phyloP scores from a whole-genome alignment of 2,797 vertebrate genomes.

The Lepus oiostolus region DNA sequence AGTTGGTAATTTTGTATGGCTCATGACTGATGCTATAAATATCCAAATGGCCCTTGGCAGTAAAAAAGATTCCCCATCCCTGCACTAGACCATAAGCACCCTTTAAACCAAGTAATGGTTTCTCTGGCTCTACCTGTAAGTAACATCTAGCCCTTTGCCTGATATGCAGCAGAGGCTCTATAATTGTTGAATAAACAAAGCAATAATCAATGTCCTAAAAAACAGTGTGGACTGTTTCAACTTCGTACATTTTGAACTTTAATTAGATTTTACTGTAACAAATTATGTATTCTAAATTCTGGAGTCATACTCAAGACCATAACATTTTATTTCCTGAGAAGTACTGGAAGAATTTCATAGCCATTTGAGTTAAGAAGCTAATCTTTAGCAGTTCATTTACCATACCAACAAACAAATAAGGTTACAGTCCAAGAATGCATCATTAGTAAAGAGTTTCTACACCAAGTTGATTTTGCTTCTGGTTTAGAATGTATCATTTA shows the following conservation, averaged over 20 bases:
- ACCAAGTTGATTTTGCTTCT: neutral
- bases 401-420: neutral
- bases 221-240: neutral
- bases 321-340: slow-evolving; percentile 42
- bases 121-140: neutral
- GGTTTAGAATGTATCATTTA: neutral
- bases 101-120: neutral
- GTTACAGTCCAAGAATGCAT: neutral
- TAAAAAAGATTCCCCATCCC: too few relatives aligned
- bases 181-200: slow-evolving; percentile 18
- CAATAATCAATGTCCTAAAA: neutral
- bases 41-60: too few relatives aligned
- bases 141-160: neutral
- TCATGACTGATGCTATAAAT: too few relatives aligned
- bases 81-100: neutral
- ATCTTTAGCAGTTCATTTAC: neutral
- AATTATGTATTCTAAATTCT: slow-evolving; percentile 30
- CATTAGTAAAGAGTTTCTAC: neutral
- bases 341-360: neutral
- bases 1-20: too few relatives aligned
- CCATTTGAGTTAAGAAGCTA: slow-evolving; percentile 30
- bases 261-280: slow-evolving; percentile 35
- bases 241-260: slow-evolving; percentile 12
- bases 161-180: neutral
- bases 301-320: slow-evolving; percentile 21